These are phyloP conservation scores for Tachina lurida DNA, from an alignment of 2,888 invertebrate genomes.

Conservation along the genomic window DNA sequence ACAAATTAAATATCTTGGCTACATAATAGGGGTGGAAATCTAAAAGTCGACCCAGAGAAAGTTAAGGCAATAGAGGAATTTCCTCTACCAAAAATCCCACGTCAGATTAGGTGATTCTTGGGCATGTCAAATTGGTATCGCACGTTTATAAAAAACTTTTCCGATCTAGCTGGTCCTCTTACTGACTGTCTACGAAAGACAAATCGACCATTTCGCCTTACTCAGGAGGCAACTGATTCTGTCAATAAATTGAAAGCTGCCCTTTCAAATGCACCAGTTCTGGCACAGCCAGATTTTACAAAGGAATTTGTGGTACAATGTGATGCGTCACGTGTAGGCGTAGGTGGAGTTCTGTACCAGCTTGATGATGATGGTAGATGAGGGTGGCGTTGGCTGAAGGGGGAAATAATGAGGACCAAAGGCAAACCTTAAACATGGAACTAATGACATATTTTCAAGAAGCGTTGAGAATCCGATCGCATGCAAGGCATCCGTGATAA, in stretches of 20 bases:
- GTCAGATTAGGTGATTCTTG: neutral
- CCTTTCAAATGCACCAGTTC: slow-evolving; percentile 12
- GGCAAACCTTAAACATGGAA: too few species aligned
- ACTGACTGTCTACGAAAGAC: neutral
- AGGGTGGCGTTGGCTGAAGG: too few species aligned
- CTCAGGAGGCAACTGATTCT: neutral
- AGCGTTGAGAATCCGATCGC: neutral
- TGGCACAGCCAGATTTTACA: neutral
- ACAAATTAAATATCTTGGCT: neutral
- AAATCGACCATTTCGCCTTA: neutral
- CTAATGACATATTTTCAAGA: too few species aligned
- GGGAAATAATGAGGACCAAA: too few species aligned
- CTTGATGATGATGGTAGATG: too few species aligned
- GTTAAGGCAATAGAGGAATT: too few species aligned
- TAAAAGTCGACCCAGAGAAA: neutral
- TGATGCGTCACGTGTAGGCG: too few species aligned
- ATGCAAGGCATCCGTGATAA: neutral
- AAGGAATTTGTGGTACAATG: too few species aligned
- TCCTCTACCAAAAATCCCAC: neutral
- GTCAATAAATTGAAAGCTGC: neutral
- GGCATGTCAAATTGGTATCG: neutral
- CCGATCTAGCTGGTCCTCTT: neutral
- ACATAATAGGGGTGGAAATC: neutral
- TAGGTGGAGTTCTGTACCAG: too few species aligned
- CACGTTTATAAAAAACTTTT: neutral